Percentiles rank a stretch among this genome's conserved stretches.
These are phyloP conservation scores for Machaerirhynchus nigripectus DNA, from an alignment of 2,113 vertebrate species.

Conservation along the genomic window DNA sequence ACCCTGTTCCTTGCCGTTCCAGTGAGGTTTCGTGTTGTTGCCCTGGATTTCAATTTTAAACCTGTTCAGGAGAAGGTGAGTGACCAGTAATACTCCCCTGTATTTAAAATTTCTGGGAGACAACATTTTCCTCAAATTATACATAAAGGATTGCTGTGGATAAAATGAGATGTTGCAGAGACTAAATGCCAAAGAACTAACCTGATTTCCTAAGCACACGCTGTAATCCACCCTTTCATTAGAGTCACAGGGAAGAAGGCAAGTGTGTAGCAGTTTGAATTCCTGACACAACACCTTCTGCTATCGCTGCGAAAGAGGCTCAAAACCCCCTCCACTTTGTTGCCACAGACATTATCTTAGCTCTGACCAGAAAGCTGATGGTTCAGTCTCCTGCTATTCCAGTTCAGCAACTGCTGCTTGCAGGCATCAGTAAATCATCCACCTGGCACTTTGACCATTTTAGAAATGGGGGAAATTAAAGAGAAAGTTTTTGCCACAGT, in stretches of 20 bases:
- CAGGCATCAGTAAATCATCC: neutral
- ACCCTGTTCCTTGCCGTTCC: neutral
- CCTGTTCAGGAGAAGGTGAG: conserved; percentile 53
- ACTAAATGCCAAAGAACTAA: neutral
- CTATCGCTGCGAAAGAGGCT: neutral
- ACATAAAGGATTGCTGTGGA: neutral
- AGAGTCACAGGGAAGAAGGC: neutral
- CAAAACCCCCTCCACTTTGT: neutral
- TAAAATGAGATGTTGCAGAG: neutral
- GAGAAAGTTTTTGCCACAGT: neutral
- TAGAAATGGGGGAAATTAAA: neutral
- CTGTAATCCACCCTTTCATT: neutral
- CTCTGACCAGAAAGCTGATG: neutral
- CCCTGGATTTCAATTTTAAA: conserved; percentile 53
- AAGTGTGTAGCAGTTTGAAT: neutral
- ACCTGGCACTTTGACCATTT: neutral
- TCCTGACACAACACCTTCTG: neutral
- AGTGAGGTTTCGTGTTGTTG: conserved; percentile 61
- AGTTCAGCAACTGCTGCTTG: neutral
- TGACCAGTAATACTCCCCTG: neutral
- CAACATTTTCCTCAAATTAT: neutral
- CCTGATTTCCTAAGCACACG: neutral
- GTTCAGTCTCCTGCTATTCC: neutral
- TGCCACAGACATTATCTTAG: neutral
- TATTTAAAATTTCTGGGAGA: neutral